Evolutionary conservation across 2,113 vertebrate genomes (phyloP), one percentile per base, ranked within the genome.

Genomic region (Aviceda subcristata): DNA sequence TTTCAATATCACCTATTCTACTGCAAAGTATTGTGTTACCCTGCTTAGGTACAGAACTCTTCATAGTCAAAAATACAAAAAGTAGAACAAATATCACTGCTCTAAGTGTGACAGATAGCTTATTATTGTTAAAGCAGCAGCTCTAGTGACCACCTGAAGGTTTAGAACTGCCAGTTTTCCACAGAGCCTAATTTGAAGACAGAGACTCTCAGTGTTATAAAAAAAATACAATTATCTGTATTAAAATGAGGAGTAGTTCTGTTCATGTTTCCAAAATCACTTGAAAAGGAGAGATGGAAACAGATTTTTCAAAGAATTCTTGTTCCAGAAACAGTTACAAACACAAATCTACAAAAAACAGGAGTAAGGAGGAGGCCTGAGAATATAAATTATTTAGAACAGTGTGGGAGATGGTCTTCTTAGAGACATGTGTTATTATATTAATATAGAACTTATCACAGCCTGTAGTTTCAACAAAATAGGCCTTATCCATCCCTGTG

Each of bases 91-190:
- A 57, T 45, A 59, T 62, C 34, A 29, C 34, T 57, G 11, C 2
- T 62, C 1, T 60, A 45, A 68, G 4, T 55, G 34, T 0, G 0
- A 22, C 30, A 73, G 50, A 69, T 63, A 59, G 82, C 77, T 76
- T 91, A 41, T 36, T 15, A 67, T 57, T 91, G 12, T 81, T 77
- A 93, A 74, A 93, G 19, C 15, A 64, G 14, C 63, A 92, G 38
- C 19, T 89, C 15, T 56, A 66, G 27, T 69, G 50, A 73, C 26
- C 55, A 77, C n/a, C 38, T 74, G 29, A 93, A 93, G 34, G 45
- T 91, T 93, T 77, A 78, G 30, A 87, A 55, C 22, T 81, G 22
- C 24, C n/a, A 67, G 17, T 71, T 84, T 95, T 81, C 36, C 38
- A 91, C 12, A 62, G 9, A 74, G 22, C 29, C 22, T 71, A 74